A percentile compares a stretch with the other conserved stretches of the same genome.
phyloP scores from a whole-genome alignment of 2,113 vertebrate genomes.

The Emberiza fucata region DNA sequence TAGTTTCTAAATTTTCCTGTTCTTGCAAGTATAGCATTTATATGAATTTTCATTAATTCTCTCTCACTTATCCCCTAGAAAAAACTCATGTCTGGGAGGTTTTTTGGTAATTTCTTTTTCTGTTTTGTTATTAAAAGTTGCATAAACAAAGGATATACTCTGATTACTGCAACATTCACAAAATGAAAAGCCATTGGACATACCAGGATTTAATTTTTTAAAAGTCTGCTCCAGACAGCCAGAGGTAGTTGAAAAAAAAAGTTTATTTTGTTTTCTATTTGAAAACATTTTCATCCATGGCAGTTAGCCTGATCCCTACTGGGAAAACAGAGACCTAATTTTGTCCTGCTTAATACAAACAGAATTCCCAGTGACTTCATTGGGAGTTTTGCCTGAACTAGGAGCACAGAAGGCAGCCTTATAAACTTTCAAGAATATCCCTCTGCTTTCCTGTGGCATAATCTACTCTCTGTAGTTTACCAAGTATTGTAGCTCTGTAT shows the following conservation, averaged over 20 bases:
- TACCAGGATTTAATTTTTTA: not conserved
- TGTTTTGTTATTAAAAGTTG: not conserved
- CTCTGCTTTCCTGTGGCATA: not conserved
- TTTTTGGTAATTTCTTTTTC: not conserved
- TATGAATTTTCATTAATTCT: not conserved
- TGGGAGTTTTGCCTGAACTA: constrained; percentile 23
- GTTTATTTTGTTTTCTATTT: constrained; percentile 51
- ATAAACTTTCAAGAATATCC: constrained; percentile 5
- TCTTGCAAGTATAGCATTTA: not conserved
- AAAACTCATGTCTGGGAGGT: accelerated
- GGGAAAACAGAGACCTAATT: constrained; percentile 50
- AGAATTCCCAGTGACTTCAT: constrained; percentile 46
- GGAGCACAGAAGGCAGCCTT: not conserved
- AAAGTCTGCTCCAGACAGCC: not conserved
- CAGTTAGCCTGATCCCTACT: constrained; percentile 30
- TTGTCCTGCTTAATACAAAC: constrained; percentile 31
- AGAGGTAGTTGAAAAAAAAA: not conserved
- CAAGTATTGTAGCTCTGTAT: not conserved
- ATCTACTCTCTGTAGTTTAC: not conserved
- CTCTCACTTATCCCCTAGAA: not conserved
- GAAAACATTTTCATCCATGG: constrained; percentile 44
- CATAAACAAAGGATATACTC: not conserved
- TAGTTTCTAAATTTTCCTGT: not conserved
- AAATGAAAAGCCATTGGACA: not conserved
- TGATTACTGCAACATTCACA: not conserved